Evolutionary conservation across 2,888 invertebrate species (phyloP).

Genomic region (Drosophila subquinaria): DNA sequence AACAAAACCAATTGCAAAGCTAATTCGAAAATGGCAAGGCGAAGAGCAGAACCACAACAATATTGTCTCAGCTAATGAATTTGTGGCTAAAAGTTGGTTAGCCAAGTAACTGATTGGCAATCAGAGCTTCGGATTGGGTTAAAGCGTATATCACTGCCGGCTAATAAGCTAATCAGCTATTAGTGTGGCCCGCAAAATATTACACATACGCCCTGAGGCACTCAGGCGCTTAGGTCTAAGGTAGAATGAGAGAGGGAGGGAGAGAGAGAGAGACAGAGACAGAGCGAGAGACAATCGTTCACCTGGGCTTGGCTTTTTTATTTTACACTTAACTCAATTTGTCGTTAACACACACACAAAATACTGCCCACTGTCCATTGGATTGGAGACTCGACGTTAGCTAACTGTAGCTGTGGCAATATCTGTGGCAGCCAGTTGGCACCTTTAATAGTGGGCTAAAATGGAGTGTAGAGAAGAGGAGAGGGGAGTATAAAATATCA

Average conservation of each 20-base stretch:
- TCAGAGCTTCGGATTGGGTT: constrained; percentile 32
- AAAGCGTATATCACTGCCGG: constrained; percentile 49
- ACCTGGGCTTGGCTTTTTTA: constrained; percentile 38
- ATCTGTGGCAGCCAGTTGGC: constrained; percentile 26
- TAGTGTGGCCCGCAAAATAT: constrained; percentile 59
- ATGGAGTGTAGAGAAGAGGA: too few relatives aligned
- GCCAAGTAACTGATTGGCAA: constrained; percentile 30
- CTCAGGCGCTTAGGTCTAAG: neutral
- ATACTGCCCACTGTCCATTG: constrained; percentile 10
- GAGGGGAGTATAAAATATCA: constrained; percentile 34
- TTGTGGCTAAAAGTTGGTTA: constrained; percentile 36
- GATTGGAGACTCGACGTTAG: constrained; percentile 1
- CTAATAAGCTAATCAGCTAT: constrained; percentile 64
- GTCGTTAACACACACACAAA: constrained; percentile 4
- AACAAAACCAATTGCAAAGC: constrained; percentile 15
- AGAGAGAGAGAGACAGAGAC: neutral
- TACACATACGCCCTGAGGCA: constrained; percentile 49
- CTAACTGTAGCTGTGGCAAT: constrained; percentile 1
- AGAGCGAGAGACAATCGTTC: constrained; percentile 7
- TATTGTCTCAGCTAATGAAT: constrained; percentile 44
- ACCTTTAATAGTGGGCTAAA: constrained; percentile 27
- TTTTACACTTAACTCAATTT: constrained; percentile 73
- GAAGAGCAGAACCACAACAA: constrained; percentile 3
- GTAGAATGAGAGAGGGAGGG: neutral
- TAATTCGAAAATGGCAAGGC: constrained; percentile 2